Conservation (phyloP, 1,140 invertebrate species). For the Sinonovacula constricta region DNA sequence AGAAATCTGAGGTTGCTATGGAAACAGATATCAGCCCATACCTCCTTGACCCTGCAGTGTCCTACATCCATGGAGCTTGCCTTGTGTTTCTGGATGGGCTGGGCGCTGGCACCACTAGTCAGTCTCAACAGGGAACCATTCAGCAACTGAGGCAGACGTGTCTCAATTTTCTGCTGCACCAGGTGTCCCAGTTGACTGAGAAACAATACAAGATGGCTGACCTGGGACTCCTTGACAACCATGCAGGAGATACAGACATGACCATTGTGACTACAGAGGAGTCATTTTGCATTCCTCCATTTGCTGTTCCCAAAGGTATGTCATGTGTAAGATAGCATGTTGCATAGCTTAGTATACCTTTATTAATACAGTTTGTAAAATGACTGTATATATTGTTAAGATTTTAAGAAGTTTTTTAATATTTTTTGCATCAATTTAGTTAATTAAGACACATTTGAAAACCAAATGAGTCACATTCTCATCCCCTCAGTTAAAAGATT, state of each 20-base stretch:
- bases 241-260: background rate
- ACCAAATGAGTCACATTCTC: no score
- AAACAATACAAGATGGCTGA: conserved; percentile 56
- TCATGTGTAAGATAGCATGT: no score
- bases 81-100: conserved; percentile 95
- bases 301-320: conserved; percentile 77
- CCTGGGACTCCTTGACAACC: conserved; percentile 60
- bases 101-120: conserved; percentile 80
- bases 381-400: no score
- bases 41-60: conserved; percentile 63
- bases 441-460: no score
- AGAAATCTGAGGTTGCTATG: conserved; percentile 53
- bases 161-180: conserved; percentile 67
- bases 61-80: conserved; percentile 92
- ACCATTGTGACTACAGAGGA: conserved; percentile 51
- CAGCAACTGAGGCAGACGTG: conserved; percentile 54
- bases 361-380: no score
- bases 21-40: conserved; percentile 42
- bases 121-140: conserved; percentile 53
- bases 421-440: no score
- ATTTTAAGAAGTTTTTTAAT: no score
- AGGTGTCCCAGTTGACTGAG: conserved; percentile 64
- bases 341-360: no score
- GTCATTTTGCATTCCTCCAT: conserved; percentile 77
- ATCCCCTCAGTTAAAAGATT: no score